phyloP scores from a whole-genome alignment of 2,888 invertebrate genomes.

The Julus scandinavius region DNA sequence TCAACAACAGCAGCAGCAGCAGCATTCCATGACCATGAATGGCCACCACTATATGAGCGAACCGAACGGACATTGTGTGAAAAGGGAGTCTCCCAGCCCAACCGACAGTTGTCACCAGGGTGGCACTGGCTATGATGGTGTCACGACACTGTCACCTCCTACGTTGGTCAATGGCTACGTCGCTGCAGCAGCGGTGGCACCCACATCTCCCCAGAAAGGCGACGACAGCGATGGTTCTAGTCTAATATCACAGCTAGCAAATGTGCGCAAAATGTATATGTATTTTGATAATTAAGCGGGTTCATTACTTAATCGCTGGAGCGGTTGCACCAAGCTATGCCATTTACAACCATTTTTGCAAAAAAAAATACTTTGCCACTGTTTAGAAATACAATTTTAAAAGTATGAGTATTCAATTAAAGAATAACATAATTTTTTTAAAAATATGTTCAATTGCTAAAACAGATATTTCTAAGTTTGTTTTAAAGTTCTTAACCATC shows the following conservation, averaged over 20 bases:
- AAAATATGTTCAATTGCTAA: too few relatives aligned
- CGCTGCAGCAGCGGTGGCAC: neutral
- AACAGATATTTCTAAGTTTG: too few relatives aligned
- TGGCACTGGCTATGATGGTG: conserved; percentile 35
- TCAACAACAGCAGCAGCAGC: conserved; percentile 57
- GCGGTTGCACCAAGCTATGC: neutral
- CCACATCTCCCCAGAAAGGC: conserved; percentile 37
- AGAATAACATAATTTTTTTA: too few relatives aligned
- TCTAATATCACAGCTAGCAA: conserved; percentile 71
- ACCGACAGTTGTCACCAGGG: neutral
- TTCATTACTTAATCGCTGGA: neutral
- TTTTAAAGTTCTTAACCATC: too few relatives aligned
- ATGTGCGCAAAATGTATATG: conserved; percentile 79
- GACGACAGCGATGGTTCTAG: conserved; percentile 57
- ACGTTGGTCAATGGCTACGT: conserved; percentile 16
- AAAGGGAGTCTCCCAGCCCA: conserved; percentile 51
- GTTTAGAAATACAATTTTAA: too few relatives aligned
- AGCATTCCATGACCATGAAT: conserved; percentile 34
- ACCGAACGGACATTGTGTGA: conserved; percentile 33
- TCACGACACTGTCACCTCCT: neutral
- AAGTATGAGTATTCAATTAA: too few relatives aligned
- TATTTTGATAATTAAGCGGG: conserved; percentile 53
- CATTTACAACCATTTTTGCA: neutral
- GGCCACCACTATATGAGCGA: neutral
- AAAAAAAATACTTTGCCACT: too few relatives aligned